Conservation (phyloP, 2,113 vertebrate species). For the Copsychus sechellarum region DNA sequence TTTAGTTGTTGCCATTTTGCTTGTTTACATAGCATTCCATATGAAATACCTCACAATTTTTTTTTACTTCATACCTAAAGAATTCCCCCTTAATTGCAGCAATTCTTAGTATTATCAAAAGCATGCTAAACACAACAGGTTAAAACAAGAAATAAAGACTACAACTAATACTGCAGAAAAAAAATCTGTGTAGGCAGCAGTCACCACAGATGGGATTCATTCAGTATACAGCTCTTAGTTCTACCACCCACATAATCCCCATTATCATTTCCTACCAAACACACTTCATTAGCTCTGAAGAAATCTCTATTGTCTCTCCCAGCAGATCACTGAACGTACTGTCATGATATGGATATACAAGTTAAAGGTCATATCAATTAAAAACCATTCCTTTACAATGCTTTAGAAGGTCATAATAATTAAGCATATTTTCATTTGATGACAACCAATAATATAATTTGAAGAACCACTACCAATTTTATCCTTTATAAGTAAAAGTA, state of each 20-base stretch:
- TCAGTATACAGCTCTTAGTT: conserved; percentile 18
- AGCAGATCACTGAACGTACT: not conserved
- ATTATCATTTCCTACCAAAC: conserved; percentile 22
- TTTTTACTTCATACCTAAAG: not conserved
- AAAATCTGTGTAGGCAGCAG: conserved; percentile 44
- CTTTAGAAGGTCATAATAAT: not conserved
- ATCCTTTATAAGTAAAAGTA: not conserved
- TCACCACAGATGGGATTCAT: conserved; percentile 39
- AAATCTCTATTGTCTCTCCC: not conserved
- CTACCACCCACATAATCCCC: conserved; percentile 19
- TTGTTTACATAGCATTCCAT: conserved; percentile 44
- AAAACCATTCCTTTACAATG: not conserved
- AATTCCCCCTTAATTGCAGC: conserved; percentile 31
- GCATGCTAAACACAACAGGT: conserved; percentile 50
- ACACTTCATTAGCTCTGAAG: not conserved
- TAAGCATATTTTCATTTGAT: not conserved
- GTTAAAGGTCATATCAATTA: not conserved
- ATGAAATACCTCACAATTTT: conserved; percentile 8
- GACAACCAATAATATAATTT: not conserved
- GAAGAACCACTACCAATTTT: not conserved
- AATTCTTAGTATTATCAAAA: conserved; percentile 21
- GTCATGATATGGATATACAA: not conserved
- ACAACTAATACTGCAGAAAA: conserved; percentile 31
- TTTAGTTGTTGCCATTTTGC: not conserved
- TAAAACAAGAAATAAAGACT: conserved; percentile 56